Percentiles rank a stretch among this genome's conserved stretches.
phyloP scores from a whole-genome alignment of 2,888 invertebrate genomes.

The Pheosia tremula region DNA sequence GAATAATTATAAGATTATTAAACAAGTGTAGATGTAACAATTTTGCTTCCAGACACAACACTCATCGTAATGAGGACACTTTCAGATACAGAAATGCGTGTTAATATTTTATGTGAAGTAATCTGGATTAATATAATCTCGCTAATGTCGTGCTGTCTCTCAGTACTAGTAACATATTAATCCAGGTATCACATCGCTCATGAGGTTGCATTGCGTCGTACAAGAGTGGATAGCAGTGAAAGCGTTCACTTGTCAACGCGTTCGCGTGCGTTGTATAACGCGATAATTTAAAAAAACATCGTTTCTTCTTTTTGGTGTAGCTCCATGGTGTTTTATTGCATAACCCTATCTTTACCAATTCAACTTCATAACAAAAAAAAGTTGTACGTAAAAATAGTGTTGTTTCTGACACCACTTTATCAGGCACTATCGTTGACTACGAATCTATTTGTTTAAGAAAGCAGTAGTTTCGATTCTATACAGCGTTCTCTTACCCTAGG shows the following conservation, averaged over 20 bases:
- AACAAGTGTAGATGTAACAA: too few relatives aligned
- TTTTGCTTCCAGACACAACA: too few relatives aligned
- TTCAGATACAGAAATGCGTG: background rate
- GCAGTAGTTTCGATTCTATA: too few relatives aligned
- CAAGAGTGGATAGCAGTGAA: slow-evolving; percentile 17
- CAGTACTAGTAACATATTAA: slow-evolving; percentile 4
- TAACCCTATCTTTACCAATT: slow-evolving; percentile 11
- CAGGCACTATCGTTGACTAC: too few relatives aligned
- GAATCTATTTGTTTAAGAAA: too few relatives aligned
- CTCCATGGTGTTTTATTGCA: slow-evolving; percentile 14
- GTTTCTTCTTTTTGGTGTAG: slow-evolving; percentile 12
- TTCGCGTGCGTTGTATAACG: slow-evolving; percentile 22
- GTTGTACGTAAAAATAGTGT: background rate
- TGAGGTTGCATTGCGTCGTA: slow-evolving; percentile 30
- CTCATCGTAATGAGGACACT: background rate
- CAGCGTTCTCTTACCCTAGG: too few relatives aligned
- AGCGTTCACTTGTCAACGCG: slow-evolving; percentile 21
- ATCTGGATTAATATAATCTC: background rate
- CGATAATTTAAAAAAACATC: slow-evolving; percentile 15
- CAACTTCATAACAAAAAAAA: background rate
- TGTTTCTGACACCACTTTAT: too few relatives aligned
- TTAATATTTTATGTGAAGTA: background rate
- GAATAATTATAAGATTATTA: too few relatives aligned
- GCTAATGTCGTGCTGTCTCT: background rate
- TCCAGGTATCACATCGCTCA: slow-evolving; percentile 7